phyloP scores from a whole-genome alignment of 2,113 vertebrate species.

The Aegithalos caudatus region DNA sequence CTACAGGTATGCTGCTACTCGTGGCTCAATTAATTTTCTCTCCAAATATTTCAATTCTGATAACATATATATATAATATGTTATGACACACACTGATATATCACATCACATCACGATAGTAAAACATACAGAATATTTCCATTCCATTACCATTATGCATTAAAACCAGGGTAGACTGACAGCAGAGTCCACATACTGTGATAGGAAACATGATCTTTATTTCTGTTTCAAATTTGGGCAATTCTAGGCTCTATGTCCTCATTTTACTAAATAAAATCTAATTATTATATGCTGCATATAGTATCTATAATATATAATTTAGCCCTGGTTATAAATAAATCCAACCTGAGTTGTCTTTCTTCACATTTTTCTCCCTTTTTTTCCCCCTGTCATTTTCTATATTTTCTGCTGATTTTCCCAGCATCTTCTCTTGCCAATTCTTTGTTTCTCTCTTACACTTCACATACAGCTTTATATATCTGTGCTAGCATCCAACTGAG shows the following conservation, averaged over 20 bases:
- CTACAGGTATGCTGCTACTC: neutral
- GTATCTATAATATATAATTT: neutral
- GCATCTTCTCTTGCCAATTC: neutral
- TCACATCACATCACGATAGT: neutral
- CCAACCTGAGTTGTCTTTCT: neutral
- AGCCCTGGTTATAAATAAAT: neutral
- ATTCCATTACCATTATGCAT: neutral
- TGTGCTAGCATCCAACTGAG: neutral
- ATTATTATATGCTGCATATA: neutral
- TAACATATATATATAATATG: neutral
- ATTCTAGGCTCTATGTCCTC: neutral
- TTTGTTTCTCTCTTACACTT: conserved; percentile 6
- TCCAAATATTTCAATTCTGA: neutral
- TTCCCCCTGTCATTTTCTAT: neutral
- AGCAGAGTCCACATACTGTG: neutral
- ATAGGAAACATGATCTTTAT: neutral
- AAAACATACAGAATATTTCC: neutral
- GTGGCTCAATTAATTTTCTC: neutral
- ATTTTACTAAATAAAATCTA: neutral
- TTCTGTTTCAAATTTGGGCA: neutral
- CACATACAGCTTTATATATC: neutral
- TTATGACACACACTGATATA: neutral
- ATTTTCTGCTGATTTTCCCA: neutral
- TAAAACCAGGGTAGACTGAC: neutral
- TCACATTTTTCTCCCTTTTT: neutral